Base-by-base conservation (phyloP, 2,888 invertebrate species). In the Scaptomyza cyrtandrae region DNA sequence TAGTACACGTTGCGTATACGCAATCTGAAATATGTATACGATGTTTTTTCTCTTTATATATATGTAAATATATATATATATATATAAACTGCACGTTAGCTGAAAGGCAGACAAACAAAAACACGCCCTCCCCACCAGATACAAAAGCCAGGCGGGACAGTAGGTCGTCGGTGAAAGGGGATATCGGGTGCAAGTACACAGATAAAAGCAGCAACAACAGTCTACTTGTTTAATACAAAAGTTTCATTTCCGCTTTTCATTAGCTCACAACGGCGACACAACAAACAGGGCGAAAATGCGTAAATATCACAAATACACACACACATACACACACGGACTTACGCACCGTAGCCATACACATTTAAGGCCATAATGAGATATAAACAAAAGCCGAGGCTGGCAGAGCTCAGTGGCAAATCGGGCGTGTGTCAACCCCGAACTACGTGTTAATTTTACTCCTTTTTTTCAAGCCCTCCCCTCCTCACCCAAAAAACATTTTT, bases 241-340 rank as follows among this genome's bases (percentile, higher is more conserved):
- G 85, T 85, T 86, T 85, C 87, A 86, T 86, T 86, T 86, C 87
- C 86, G 86, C 83, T 87, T 87, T 86, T 87, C 87, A 86, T 86
- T 86, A 86, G 86, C 86, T 82, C 79, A 39, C 80, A 70, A 74
- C 72, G 81, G 85, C 66, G 84, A 86, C 86, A 86, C 84, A 84
- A 86, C 84, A 86, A 77, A 69, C 79, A 71, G 69, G 78, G 58
- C 67, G 62, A 81, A 85, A 85, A 80, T 86, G 87, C 85, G 85
- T 86, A 85, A 87, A 82, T 85, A 80, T 71, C 66, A 50, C 72
- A 82, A 39, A 62, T 46, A 72, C 48, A 70, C 66, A 63, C 35
- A 67, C 52, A 61, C 54, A 68, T 64, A 63, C 33, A 57, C 45
- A 35, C 45, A 48, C n/a, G 60, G 43, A 14, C 31, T 48, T 53